A percentile compares a stretch with the other conserved stretches of the same genome.
These are phyloP conservation scores for Astropecten irregularis DNA, from an alignment of 53 echinoderm and acorn worm species.

Conservation along the genomic window DNA sequence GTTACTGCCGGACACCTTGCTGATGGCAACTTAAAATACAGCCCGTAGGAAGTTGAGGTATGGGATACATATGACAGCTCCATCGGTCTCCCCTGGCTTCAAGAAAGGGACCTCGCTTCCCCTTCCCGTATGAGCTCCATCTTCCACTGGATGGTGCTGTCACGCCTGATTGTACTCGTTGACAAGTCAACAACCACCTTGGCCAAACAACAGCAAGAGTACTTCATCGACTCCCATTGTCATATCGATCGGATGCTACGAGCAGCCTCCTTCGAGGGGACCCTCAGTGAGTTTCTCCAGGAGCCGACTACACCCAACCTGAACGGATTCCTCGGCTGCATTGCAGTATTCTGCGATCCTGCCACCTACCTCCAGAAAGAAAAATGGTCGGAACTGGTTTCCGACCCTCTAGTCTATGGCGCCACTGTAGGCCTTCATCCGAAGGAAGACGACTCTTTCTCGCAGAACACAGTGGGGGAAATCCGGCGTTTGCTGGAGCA, in stretches of 20 bases:
- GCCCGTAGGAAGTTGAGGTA: background rate
- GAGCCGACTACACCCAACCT: background rate
- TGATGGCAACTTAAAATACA: background rate
- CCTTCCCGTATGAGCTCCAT: background rate
- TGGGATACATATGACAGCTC: background rate
- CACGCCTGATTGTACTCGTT: background rate
- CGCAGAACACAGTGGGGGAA: background rate
- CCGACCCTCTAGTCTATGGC: background rate
- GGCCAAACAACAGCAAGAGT: too few species aligned
- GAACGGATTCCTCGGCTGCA: background rate
- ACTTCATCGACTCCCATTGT: background rate
- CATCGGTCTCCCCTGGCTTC: background rate
- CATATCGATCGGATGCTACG: background rate
- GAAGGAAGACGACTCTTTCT: background rate
- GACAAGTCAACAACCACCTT: background rate
- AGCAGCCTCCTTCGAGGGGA: background rate
- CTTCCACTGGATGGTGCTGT: background rate
- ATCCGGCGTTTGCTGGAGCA: slow-evolving; percentile 23
- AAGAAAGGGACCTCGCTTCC: background rate
- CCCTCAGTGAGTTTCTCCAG: background rate
- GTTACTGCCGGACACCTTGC: background rate
- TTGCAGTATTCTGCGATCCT: slow-evolving; percentile 3
- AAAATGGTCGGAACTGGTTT: background rate
- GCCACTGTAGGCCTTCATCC: slow-evolving; percentile 1
- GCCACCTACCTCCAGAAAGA: background rate